phyloP scores from a whole-genome alignment of 2,113 vertebrate species.

The Xenopus laevis region DNA sequence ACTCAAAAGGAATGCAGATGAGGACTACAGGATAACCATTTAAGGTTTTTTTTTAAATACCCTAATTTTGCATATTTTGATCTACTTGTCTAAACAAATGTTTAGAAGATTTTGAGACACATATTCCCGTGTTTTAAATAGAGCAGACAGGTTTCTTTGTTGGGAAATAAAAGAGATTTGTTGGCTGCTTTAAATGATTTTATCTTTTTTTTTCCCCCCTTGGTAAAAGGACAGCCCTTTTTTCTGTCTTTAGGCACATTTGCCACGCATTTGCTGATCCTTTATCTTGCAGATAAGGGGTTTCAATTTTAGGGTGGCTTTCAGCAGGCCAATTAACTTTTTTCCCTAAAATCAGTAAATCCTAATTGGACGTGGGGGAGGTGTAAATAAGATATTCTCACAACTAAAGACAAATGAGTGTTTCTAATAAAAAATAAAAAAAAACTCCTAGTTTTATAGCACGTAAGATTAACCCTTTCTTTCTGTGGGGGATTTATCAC shows the following conservation, averaged over 20 bases:
- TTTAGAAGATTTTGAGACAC: background rate
- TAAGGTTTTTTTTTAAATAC: slow-evolving; percentile 15
- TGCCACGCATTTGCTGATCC: background rate
- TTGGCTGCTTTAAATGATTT: background rate
- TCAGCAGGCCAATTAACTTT: background rate
- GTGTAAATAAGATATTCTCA: no score
- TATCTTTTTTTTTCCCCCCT: slow-evolving; percentile 9
- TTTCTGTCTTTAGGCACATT: background rate
- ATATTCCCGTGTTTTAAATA: slow-evolving; percentile 9
- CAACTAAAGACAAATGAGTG: no score
- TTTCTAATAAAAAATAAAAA: no score
- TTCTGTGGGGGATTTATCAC: no score
- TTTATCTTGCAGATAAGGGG: slow-evolving; percentile 12
- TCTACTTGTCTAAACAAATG: rapidly evolving
- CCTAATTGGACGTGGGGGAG: no score
- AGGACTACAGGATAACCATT: slow-evolving; percentile 45
- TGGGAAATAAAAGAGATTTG: background rate
- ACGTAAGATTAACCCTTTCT: no score
- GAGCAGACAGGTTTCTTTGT: slow-evolving; percentile 15
- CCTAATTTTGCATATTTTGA: background rate
- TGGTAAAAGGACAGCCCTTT: slow-evolving; percentile 11
- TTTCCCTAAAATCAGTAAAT: background rate
- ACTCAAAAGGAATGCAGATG: slow-evolving; percentile 49
- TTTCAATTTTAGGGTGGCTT: slow-evolving; percentile 1
- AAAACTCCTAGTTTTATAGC: no score